Conservation (phyloP, 2,113 vertebrate species). For the Xenopus laevis region DNA sequence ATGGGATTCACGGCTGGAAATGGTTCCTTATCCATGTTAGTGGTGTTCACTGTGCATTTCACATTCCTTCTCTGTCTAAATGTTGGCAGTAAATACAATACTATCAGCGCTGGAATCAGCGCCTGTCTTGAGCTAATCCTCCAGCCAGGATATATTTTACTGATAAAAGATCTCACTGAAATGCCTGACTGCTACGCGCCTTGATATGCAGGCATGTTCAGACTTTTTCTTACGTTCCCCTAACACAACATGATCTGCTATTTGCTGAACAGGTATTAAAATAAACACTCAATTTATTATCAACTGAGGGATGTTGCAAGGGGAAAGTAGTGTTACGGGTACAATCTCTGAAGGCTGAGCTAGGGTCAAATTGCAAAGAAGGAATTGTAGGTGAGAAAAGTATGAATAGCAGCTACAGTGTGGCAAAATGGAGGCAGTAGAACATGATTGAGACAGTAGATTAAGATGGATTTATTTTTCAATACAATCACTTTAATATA, state of each 20-base stretch:
- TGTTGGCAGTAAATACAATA: neutral
- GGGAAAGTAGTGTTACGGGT: neutral
- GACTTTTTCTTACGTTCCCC: constrained; percentile 7
- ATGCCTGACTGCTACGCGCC: neutral
- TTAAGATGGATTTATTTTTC: too few species aligned
- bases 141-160: constrained; percentile 4
- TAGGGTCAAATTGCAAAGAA: too few species aligned
- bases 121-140: neutral
- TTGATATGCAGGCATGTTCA: neutral
- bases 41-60: neutral
- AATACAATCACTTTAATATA: too few species aligned
- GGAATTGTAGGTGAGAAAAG: too few species aligned
- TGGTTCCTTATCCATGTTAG: neutral
- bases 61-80: neutral
- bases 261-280: constrained; percentile 1
- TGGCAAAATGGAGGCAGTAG: too few species aligned
- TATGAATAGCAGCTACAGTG: too few species aligned
- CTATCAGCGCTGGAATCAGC: constrained; percentile 8
- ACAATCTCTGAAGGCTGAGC: neutral
- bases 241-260: constrained; percentile 11
- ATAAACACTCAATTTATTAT: neutral
- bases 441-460: too few species aligned
- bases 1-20: neutral
- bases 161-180: neutral
- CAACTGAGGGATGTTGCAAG: neutral